Conservation (phyloP, 2,797 vertebrate genomes). For the Lemur catta region DNA sequence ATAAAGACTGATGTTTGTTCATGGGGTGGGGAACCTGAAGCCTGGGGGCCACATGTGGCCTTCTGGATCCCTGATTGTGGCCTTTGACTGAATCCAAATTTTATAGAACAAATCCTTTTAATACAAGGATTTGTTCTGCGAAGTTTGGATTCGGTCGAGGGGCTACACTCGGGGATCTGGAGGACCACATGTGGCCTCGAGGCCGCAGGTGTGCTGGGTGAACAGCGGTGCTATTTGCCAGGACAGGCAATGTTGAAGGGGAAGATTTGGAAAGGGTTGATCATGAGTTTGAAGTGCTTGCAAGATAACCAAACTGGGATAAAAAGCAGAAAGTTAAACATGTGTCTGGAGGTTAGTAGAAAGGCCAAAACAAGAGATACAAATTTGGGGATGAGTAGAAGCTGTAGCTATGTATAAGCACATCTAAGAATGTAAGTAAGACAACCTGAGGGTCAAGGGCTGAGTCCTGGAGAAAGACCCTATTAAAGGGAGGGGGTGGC, state of each 20-base stretch:
- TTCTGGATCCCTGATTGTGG: background rate
- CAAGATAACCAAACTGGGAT: background rate
- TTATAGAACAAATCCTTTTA: background rate
- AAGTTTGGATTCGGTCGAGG: background rate
- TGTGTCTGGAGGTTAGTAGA: background rate
- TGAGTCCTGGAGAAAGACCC: background rate
- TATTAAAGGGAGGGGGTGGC: background rate
- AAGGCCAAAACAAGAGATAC: background rate
- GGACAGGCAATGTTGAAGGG: background rate
- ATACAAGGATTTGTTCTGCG: background rate
- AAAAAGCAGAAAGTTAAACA: background rate
- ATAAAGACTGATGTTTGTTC: background rate
- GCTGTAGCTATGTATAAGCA: too few relatives aligned
- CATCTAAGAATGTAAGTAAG: background rate
- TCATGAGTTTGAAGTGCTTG: background rate
- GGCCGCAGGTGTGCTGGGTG: background rate
- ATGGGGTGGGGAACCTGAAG: background rate
- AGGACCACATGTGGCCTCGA: too few relatives aligned
- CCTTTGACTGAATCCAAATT: background rate
- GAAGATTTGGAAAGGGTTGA: background rate
- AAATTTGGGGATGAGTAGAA: background rate
- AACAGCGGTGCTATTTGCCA: background rate
- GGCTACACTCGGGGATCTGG: background rate
- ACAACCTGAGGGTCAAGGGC: background rate
- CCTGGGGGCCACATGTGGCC: too few relatives aligned